Base-by-base conservation (phyloP, 2,113 vertebrate genomes). In the Psittacus erithacus region DNA sequence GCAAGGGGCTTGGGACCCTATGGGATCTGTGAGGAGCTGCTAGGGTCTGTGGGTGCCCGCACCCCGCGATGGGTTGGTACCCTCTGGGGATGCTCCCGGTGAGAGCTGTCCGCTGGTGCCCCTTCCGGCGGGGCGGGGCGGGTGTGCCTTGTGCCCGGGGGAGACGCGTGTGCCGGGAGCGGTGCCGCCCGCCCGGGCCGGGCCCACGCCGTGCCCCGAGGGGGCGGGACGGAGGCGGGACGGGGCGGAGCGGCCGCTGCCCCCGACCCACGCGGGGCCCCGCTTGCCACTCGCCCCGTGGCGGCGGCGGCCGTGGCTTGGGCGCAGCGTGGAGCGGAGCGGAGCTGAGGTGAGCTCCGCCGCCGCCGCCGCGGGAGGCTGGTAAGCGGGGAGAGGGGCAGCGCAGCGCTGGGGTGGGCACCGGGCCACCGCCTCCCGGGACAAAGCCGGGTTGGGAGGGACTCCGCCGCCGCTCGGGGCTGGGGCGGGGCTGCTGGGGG, bases 181-280 rank as follows among this genome's bases (percentile, higher is more conserved):
- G 39, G 57, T 17, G 25, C 33, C 52, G 28, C 35, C 46, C 55
- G 41, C 68, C 73, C 25, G 79, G 29, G 80, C 89, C 11, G 84
- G 49, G 88, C 79, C 83, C 92, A 81, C 76, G 76, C 76, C 63
- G 81, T 90, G 86, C 81, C 86, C 79, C 80, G 46, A 47, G 73
- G 69, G 65, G 82, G 85, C 50, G 84, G 91, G 28, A 18, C 87
- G 38, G 70, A 33, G 55, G 67, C 75, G 86, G 76, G 24, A 5
- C 64, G 64, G 60, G 71, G 89, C 76, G 79, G 80, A 17, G 47
- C 88, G 41, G 68, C 53, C 22, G 71, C 50, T 59, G 62, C 46
- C 71, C 70, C 70, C 60, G 29, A 41, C 82, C 69, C 82, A 63
- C 70, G 82, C 60, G 70, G 70, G 70, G 82, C 70, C 49, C 70